A percentile compares a stretch with the other conserved stretches of the same genome.
Evolutionary conservation across 2,888 invertebrate species (phyloP).

Genomic region (Brachynemurus nebulosus): DNA sequence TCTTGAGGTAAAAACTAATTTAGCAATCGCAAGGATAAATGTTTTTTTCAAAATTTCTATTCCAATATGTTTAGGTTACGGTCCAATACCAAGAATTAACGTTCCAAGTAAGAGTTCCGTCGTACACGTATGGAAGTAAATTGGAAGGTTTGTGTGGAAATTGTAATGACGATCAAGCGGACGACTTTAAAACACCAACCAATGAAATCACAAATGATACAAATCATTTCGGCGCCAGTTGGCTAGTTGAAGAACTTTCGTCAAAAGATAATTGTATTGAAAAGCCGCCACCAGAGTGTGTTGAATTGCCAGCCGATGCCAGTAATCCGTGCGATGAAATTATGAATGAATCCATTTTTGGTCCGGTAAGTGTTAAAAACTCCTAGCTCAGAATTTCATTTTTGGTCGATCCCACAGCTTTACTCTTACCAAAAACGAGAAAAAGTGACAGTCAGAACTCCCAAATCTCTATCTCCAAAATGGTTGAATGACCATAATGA

Average conservation of each 20-base stretch:
- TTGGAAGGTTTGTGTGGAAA: constrained; percentile 73
- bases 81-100: constrained; percentile 34
- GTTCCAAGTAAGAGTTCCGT: constrained; percentile 49
- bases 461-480: too few species aligned
- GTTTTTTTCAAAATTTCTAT: constrained; percentile 6
- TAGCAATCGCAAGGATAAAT: neutral
- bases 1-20: constrained; percentile 57
- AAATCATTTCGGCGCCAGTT: constrained; percentile 40
- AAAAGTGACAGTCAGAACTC: too few species aligned
- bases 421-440: too few species aligned
- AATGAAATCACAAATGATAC: constrained; percentile 35
- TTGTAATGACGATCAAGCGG: constrained; percentile 44
- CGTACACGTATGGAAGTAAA: constrained; percentile 52
- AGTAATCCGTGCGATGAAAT: constrained; percentile 53
- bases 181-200: constrained; percentile 40
- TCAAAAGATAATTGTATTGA: constrained; percentile 29
- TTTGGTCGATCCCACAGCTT: too few species aligned
- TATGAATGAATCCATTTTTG: constrained; percentile 40
- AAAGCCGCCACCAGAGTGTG: constrained; percentile 27
- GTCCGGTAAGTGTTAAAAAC: constrained; percentile 27
- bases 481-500: too few species aligned
- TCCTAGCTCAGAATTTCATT: too few species aligned
- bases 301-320: constrained; percentile 39
- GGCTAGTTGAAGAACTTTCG: constrained; percentile 21
- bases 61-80: constrained; percentile 25